Conservation (phyloP, 2,113 vertebrate genomes). For the Blennius ocellaris region DNA sequence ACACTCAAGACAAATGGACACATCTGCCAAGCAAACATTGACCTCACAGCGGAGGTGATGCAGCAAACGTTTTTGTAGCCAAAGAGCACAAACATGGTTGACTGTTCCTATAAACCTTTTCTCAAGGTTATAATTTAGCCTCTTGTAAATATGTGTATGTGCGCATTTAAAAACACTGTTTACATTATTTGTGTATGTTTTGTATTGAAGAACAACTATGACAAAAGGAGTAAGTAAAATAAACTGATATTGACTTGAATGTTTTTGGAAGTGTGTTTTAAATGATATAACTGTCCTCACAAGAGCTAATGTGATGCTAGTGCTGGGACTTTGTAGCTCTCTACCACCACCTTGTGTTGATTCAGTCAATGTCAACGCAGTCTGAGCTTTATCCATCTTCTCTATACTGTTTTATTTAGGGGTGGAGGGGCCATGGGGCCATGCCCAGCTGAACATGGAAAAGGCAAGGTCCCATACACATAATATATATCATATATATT, state of each 20-base stretch:
- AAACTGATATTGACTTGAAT: no score
- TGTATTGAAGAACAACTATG: slow-evolving; percentile 1
- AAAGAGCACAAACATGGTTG: not conserved
- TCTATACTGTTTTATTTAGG: no score
- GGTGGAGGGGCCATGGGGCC: no score
- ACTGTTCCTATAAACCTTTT: not conserved
- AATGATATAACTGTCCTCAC: no score
- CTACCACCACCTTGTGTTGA: slow-evolving; percentile 64
- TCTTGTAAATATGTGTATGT: slow-evolving; percentile 57
- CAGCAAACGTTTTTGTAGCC: slow-evolving; percentile 64
- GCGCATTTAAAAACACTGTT: not conserved
- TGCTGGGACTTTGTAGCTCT: slow-evolving; percentile 1
- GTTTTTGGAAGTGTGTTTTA: no score
- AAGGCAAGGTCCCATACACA: no score
- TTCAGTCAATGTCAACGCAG: not conserved
- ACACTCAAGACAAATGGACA: no score
- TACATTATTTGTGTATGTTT: not conserved
- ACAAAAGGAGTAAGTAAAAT: no score
- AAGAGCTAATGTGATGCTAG: no score
- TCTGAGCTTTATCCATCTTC: not conserved
- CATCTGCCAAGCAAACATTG: not conserved
- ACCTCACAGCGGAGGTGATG: slow-evolving; percentile 30
- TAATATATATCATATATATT: no score
- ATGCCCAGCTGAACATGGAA: no score
- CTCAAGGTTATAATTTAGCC: not conserved